Conservation (phyloP, 1,140 invertebrate genomes). For the Wiebesia pumilae region DNA sequence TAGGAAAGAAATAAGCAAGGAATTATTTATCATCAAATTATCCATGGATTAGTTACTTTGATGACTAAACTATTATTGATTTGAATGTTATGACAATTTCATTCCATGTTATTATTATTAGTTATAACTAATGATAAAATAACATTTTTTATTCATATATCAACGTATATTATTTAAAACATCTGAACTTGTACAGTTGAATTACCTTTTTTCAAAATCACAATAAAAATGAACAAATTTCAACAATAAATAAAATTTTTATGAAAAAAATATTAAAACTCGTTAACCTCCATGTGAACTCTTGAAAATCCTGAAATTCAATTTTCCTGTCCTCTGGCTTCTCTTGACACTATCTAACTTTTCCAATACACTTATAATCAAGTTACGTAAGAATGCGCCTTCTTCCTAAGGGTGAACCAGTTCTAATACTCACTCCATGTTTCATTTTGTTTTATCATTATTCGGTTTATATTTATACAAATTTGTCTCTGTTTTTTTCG, state of each 20-base stretch:
- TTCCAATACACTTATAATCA: constrained; percentile 41
- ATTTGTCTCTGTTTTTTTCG: not conserved
- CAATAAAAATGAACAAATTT: not conserved
- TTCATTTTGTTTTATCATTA: not conserved
- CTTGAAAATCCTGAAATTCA: constrained; percentile 38
- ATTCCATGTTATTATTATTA: too few relatives aligned
- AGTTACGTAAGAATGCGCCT: constrained; percentile 29
- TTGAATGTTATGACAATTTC: too few relatives aligned
- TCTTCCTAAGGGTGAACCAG: not conserved
- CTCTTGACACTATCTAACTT: constrained; percentile 1
- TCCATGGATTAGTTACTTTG: too few relatives aligned
- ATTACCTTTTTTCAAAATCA: too few relatives aligned
- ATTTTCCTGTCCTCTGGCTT: not conserved
- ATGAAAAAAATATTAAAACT: not conserved
- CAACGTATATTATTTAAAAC: too few relatives aligned
- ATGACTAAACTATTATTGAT: too few relatives aligned
- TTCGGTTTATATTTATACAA: not conserved
- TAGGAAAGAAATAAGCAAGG: too few relatives aligned
- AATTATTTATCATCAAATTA: too few relatives aligned
- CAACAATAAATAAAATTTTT: not conserved
- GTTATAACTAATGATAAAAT: too few relatives aligned
- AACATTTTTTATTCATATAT: too few relatives aligned
- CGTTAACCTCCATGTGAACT: not conserved
- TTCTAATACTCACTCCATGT: not conserved
- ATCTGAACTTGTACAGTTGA: too few relatives aligned